Conservation (phyloP, 1,140 invertebrate species). For the Vanessa tameamea region DNA sequence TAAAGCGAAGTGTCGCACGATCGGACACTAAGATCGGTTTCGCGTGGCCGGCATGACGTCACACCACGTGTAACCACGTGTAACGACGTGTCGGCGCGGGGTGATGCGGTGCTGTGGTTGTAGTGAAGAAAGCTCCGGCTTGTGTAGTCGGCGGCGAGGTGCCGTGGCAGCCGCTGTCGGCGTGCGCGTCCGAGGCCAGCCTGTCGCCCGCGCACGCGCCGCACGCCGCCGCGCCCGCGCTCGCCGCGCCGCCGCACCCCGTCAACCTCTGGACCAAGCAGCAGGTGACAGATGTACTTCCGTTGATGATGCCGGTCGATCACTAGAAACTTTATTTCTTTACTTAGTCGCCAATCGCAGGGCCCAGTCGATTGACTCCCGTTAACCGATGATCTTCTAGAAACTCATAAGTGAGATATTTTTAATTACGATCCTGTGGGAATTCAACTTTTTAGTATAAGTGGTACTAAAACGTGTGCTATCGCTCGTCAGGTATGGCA, state of each 20-base stretch:
- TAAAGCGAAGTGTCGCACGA: background rate
- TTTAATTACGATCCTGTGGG: no score
- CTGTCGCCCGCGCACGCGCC: constrained; percentile 61
- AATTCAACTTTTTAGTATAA: no score
- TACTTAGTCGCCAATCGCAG: no score
- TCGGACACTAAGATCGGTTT: background rate
- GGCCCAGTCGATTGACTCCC: no score
- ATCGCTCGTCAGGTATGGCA: constrained; percentile 87
- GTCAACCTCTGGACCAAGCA: constrained; percentile 93
- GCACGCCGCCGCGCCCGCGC: constrained; percentile 80
- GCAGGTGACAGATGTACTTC: constrained; percentile 82
- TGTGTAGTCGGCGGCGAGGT: constrained; percentile 81
- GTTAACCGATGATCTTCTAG: no score
- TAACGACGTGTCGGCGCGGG: background rate
- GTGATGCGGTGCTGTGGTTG: constrained; percentile 45
- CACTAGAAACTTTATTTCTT: no score
- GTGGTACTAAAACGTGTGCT: no score
- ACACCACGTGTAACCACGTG: background rate
- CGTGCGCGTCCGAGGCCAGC: constrained; percentile 69
- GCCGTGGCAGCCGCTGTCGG: constrained; percentile 79
- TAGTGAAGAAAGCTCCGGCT: constrained; percentile 85
- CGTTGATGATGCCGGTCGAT: background rate
- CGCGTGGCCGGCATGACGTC: background rate
- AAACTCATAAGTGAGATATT: no score
- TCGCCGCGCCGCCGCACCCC: constrained; percentile 77